These are phyloP conservation scores for Drosophila mettleri DNA, from an alignment of 2,888 invertebrate genomes.

Conservation along the genomic window DNA sequence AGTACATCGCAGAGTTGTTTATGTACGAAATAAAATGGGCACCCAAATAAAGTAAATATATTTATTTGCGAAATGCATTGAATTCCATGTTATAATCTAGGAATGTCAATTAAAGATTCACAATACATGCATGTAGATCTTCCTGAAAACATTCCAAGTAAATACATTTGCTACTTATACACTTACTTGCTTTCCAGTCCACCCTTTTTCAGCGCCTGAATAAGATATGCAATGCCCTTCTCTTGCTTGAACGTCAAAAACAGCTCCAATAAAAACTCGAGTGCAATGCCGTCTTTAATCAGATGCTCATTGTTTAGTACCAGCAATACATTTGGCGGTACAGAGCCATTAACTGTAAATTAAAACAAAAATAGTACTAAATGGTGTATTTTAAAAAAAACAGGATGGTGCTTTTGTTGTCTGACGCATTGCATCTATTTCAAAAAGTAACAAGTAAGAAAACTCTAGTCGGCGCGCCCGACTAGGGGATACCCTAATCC, in stretches of 20 bases:
- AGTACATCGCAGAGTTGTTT: background rate
- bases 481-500: no score
- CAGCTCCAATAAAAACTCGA: slow-evolving; percentile 97
- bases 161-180: background rate
- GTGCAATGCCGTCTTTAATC: slow-evolving; percentile 95
- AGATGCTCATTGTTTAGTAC: slow-evolving; percentile 96
- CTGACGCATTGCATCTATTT: no score
- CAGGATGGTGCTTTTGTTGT: no score
- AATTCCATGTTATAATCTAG: slow-evolving; percentile 73
- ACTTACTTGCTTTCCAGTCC: slow-evolving; percentile 90
- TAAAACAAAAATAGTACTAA: no score
- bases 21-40: slow-evolving; percentile 73
- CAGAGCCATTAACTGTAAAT: slow-evolving; percentile 91
- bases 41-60: slow-evolving; percentile 74
- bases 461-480: no score
- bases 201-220: slow-evolving; percentile 94
- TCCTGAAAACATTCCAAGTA: slow-evolving; percentile 71
- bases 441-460: no score
- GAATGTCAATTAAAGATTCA: slow-evolving; percentile 83
- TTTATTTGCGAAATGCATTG: slow-evolving; percentile 76
- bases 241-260: slow-evolving; percentile 96
- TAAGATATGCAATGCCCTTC: slow-evolving; percentile 93
- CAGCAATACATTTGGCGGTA: slow-evolving; percentile 94
- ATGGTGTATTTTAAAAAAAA: no score
- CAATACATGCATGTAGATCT: slow-evolving; percentile 61